Base-by-base conservation (phyloP, 2,113 vertebrate genomes). In the Aleadryas rufinucha region DNA sequence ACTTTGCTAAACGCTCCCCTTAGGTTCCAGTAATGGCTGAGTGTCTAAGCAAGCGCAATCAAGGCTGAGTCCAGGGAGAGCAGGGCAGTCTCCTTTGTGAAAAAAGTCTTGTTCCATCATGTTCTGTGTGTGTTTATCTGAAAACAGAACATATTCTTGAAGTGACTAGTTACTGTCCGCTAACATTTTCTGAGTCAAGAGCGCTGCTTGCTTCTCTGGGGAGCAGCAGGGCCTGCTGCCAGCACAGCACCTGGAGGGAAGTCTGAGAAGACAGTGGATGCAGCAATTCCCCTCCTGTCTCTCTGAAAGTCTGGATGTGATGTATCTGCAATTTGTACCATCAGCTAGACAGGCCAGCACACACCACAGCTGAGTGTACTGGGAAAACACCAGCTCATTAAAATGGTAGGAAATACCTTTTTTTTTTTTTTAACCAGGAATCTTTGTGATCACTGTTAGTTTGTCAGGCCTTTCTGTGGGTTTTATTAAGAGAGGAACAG, bases 181-280 rank as follows among this genome's bases (percentile, higher is more conserved):
- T 71, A 42, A 71, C 10, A 2, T 49, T 76, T 52, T 91, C 61
- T 70, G 63, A 59, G 71, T 59, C 47, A 83, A 77, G 64, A 79
- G 35, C 2, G 9, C 53, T 64, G 75, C 30, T 50, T 59, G 47
- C 39, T 52, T 80, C 65, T 44, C 76, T 56, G 69, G 64, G 76
- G 80, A 95, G 71, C 50, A 74, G 68, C 14, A 77, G 66, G 74
- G 35, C 68, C 59, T 85, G 77, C 57, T 91, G 84, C 87, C 84
- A 92, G 78, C 69, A 56, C 69, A 79, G 80, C 70, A 90, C 92
- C 85, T 90, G 79, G 69, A 88, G 79, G 76, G 31, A 91, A 91
- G 82, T 27, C 75, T 80, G 75, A 47, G 50, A 47, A 64, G 59
- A 21, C 42, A 59, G 20, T 28, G 59, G 75, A 91, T 21, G 22